These are phyloP conservation scores for Megalurothrips usitatus DNA, from an alignment of 2,888 invertebrate genomes.

Conservation along the genomic window DNA sequence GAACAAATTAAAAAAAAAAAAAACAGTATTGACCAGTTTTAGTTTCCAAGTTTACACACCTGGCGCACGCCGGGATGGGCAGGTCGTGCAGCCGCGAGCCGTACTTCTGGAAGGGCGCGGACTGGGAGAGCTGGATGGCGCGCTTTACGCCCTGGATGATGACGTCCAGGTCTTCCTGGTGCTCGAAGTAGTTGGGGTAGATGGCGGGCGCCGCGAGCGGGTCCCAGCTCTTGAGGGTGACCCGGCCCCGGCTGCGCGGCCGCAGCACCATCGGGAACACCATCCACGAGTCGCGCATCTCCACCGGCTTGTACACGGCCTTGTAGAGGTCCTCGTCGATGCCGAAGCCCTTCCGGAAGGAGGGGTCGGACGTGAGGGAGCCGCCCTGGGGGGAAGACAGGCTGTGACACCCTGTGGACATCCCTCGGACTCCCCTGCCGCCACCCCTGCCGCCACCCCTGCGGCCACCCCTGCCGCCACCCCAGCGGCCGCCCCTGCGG, in stretches of 20 bases:
- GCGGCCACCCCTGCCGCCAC: too few species aligned
- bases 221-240: conserved; percentile 60
- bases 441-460: too few species aligned
- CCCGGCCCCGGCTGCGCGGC: conserved; percentile 63
- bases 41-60: conserved; percentile 41
- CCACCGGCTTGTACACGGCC: conserved; percentile 47
- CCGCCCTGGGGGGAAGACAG: conserved; percentile 45
- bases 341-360: conserved; percentile 52
- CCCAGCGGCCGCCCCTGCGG: too few species aligned
- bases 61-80: conserved; percentile 54
- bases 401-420: too few species aligned
- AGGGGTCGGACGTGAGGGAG: conserved; percentile 51
- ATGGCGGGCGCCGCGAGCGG: conserved; percentile 62
- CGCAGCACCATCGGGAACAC: conserved; percentile 61
- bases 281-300: conserved; percentile 51
- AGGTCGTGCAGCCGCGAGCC: conserved; percentile 53
- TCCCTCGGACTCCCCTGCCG: too few species aligned
- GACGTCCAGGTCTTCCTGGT: conserved; percentile 58
- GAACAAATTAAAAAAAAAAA: too few species aligned
- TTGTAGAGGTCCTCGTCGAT: conserved; percentile 49
- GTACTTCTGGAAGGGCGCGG: conserved; percentile 57
- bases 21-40: background rate
- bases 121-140: conserved; percentile 54
- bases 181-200: conserved; percentile 62
- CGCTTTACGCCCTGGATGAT: conserved; percentile 57